Evolutionary conservation across 2,113 vertebrate genomes (phyloP).

Genomic region (Ranitomeya variabilis): DNA sequence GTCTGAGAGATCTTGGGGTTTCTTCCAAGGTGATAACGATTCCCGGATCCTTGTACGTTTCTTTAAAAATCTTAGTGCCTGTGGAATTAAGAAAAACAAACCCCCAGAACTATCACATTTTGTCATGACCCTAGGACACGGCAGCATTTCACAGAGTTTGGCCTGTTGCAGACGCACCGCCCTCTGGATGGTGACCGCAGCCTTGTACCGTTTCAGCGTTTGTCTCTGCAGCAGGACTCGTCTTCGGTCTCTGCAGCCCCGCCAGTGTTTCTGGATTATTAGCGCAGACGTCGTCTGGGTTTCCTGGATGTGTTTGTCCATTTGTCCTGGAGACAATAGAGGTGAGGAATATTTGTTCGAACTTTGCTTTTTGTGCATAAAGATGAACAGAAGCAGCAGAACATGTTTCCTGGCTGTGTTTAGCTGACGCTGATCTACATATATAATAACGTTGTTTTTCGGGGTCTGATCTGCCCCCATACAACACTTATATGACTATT

Average conservation of each 20-base stretch:
- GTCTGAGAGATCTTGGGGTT: slow-evolving; percentile 77
- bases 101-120: background rate
- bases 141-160: background rate
- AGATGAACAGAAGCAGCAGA: background rate
- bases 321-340: slow-evolving; percentile 70
- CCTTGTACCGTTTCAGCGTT: slow-evolving; percentile 76
- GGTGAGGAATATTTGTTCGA: background rate
- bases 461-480: too few species aligned
- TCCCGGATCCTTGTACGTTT: slow-evolving; percentile 68
- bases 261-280: slow-evolving; percentile 88
- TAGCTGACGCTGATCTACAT: too few species aligned
- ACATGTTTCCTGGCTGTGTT: too few species aligned
- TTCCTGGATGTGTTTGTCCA: slow-evolving; percentile 82
- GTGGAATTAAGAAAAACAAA: slow-evolving; percentile 47
- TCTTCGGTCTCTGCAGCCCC: slow-evolving; percentile 81
- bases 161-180: slow-evolving; percentile 71
- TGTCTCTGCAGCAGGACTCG: slow-evolving; percentile 73
- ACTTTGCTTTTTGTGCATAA: background rate
- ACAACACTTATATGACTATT: too few species aligned
- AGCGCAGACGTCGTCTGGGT: slow-evolving; percentile 82
- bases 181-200: slow-evolving; percentile 86
- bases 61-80: slow-evolving; percentile 83
- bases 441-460: too few species aligned
- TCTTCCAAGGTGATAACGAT: slow-evolving; percentile 71
- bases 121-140: background rate